Conservation (phyloP, 1,140 invertebrate genomes). For the Liolophura sinensis region DNA sequence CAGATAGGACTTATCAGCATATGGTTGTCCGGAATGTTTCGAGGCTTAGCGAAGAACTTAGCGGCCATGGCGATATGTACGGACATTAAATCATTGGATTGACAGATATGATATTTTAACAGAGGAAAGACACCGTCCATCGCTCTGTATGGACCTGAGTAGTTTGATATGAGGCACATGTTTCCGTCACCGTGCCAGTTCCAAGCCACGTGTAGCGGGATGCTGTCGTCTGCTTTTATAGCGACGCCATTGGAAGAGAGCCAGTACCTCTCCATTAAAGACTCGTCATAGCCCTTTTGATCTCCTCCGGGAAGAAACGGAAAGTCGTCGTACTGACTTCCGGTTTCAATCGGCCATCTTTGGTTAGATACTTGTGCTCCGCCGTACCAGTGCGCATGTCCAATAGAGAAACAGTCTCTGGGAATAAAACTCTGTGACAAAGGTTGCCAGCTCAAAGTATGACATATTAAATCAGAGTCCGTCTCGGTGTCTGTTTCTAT, state of each 20-base stretch:
- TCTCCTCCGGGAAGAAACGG: neutral
- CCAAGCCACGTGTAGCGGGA: neutral
- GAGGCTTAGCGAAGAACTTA: neutral
- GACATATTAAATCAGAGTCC: constrained; percentile 22
- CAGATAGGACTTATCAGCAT: constrained; percentile 1
- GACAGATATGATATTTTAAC: constrained; percentile 1
- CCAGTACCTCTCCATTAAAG: constrained; percentile 9
- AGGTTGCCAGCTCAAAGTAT: constrained; percentile 32
- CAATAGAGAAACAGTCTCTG: constrained; percentile 36
- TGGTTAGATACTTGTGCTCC: constrained; percentile 3
- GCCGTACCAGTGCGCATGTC: constrained; percentile 9
- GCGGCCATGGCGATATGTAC: neutral
- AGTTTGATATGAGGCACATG: constrained; percentile 21
- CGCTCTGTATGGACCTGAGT: neutral
- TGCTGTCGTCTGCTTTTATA: neutral
- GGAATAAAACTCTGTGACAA: constrained; percentile 23
- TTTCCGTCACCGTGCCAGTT: constrained; percentile 11
- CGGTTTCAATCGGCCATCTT: constrained; percentile 1
- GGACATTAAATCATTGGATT: neutral
- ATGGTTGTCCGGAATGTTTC: neutral
- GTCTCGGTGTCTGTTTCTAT: constrained; percentile 9
- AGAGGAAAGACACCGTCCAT: neutral
- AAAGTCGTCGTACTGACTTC: neutral
- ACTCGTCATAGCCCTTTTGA: constrained; percentile 57
- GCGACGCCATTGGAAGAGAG: constrained; percentile 7